Evolutionary conservation across 2,797 vertebrate species (phyloP).

Genomic region (Synanceia verrucosa): DNA sequence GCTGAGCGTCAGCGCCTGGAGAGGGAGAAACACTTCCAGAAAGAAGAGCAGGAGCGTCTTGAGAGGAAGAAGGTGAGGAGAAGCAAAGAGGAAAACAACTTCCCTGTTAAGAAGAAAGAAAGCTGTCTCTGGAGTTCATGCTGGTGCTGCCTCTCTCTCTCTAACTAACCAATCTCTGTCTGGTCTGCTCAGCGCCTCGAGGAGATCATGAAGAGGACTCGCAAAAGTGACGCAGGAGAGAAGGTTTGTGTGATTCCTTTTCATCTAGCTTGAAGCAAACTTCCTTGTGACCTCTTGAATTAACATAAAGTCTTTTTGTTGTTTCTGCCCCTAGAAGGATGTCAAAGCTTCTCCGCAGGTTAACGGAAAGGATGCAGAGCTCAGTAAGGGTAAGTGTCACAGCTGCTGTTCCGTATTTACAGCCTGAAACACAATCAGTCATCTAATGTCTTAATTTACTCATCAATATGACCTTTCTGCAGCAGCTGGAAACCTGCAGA

Average conservation of each 20-base stretch:
- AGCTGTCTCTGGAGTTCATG: background rate
- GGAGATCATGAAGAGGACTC: conserved; percentile 98
- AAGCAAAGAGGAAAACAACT: background rate
- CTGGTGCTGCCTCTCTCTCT: background rate
- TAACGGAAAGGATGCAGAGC: conserved; percentile 72
- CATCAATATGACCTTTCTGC: conserved; percentile 5
- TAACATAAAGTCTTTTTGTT: conserved; percentile 33
- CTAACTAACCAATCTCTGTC: conserved; percentile 23
- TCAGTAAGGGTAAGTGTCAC: conserved; percentile 45
- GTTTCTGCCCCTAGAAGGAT: conserved; percentile 73
- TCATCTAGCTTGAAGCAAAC: background rate
- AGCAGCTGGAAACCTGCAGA: conserved; percentile 59
- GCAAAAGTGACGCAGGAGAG: conserved; percentile 88
- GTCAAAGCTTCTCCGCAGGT: conserved; percentile 68
- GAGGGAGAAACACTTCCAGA: conserved; percentile 96
- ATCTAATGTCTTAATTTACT: background rate
- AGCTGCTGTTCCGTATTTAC: background rate
- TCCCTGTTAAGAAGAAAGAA: conserved; percentile 10
- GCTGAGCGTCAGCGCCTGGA: conserved; percentile 91
- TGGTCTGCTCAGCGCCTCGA: conserved; percentile 88
- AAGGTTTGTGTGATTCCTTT: conserved; percentile 79
- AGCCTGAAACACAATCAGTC: background rate
- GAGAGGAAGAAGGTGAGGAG: conserved; percentile 90
- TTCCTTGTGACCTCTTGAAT: background rate
- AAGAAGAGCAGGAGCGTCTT: conserved; percentile 93